Base-by-base conservation (phyloP, 2,797 vertebrate species). In the Urophycis tenuis region DNA sequence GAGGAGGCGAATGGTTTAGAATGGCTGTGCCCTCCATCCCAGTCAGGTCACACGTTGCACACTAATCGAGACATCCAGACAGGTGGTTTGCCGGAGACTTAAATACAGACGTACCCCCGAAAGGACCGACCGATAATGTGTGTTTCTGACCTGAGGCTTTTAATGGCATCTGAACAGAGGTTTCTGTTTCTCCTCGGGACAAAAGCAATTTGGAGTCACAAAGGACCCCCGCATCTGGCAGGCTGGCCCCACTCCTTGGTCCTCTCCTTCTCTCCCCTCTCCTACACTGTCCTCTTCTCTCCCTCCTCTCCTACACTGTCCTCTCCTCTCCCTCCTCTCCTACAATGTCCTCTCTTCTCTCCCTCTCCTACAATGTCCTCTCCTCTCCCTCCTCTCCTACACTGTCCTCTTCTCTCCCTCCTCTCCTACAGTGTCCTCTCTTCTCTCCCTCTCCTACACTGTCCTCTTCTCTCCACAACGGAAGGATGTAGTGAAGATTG, bases 1-100 rank as follows among this genome's bases (percentile, higher is more conserved):
- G 45, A 53, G 45, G 19, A 69, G 64, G 3, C 12, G 12, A 33
- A 19, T 1, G 5, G 33, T 17, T 80, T 81, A 73, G 41, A 75
- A 45, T 33, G 45, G 35, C 41, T 79, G 34, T 75, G 82, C 72
- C 72, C 77, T 74, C 60, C 77, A n/a, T 82, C 64, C n/a, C 53
- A 49, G 76, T 34, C 76, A 80, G 84, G 82, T 84, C 84, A 73
- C 12, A 41, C 64, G 70, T 78, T 33, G 39, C 69, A 19, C 69
- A 31, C 69, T 31, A 31, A 71, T 39, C 32, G 33, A 72, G 30
- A 32, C 32, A 71, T 29, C 32, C 78, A 71, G n/a, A 33, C 79
- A 81, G 71, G 71, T 81, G 87, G 84, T 87, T 87, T 78, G 75
- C 75, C 78, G 87, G 87, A 87, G 91, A 91, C 91, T 92, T 92